Base-by-base conservation (phyloP, 2,888 invertebrate genomes). In the Serrognathus titanus region DNA sequence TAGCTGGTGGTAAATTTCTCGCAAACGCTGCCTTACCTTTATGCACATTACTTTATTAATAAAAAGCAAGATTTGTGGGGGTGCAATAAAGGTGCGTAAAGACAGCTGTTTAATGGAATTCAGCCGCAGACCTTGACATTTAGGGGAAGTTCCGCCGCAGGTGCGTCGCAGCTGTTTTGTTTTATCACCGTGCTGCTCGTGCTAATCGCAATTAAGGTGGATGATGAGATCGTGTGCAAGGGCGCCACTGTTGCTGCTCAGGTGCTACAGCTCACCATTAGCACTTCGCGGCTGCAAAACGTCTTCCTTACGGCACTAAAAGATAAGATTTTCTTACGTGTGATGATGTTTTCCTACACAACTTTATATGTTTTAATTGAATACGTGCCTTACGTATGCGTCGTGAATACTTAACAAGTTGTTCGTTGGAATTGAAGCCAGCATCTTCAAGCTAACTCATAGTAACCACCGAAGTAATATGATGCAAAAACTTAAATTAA, bases 141-240 rank as follows among this genome's bases (percentile, higher is more conserved):
- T 50, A 58, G 52, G 54, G 51, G 54, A 51, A 54, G 54, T 58
- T 50, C 53, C 20, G 51, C 45, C 56, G 51, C 61, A 61, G 61
- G 61, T 61, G 61, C 36, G 51, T 48, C 50, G 36, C 61, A 61
- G 61, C 58, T 61, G 60, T 53, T 60, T 48, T 48, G 55, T 54
- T 60, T 58, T 60, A 60, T 58, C 52, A 53, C 58, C 39, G 49
- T 53, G 51, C 46, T 53, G 51, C 46, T 56, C 51, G 51, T 56
- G 56, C 52, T 61, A 61, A 59, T 59, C 50, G 56, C 56, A 61
- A 61, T 61, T 61, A 59, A 53, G 56, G 54, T 39, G 51, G 52
- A 60, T 56, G 58, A 58, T 51, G 60, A 54, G 57, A 51, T 43
- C 20, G 54, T 35, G n/a, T 35, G 48, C 35, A 48, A 48, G 46